Base-by-base conservation (phyloP, 2,888 invertebrate genomes). In the Actias luna region DNA sequence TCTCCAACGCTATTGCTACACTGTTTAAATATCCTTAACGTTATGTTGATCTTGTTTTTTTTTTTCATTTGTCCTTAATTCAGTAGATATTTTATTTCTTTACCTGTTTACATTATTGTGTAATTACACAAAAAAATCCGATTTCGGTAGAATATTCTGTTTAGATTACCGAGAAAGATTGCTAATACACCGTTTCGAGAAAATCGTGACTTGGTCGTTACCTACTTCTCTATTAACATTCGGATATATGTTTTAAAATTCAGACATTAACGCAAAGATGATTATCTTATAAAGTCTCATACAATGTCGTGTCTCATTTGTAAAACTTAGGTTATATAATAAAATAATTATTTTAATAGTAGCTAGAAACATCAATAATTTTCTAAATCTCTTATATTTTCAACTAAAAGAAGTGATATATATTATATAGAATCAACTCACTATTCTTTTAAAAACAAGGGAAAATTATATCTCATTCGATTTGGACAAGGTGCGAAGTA, bases 191-290 rank as follows among this genome's bases (percentile, higher is more conserved):
- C 36, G 50, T 64, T 64, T 39, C 60, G 27, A 58, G 39, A 31
- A 59, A 42, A 50, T 61, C 57, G 57, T 63, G 61, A 65, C 61
- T 59, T 63, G 29, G 35, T 60, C 33, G 46, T 58, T 39, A 46
- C 29, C 31, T 52, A 55, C 18, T 22, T 12, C 18, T 59, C 61
- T 55, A 63, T 58, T 60, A 18, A 33, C 52, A 52, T 59, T 25
- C 55, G 29, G 16, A 55, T 55, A 29, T n/a, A 8, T 1, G 55
- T 55, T 55, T 55, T 55, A 29, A 55, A 29, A 55, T 55, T 29
- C 52, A 50, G 22, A 52, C 52, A 25, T 52, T 42, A 42, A 52
- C 52, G 16, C 27, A 16, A 25, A 52, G 25, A 52, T 52, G 5
- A 27, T 52, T 27, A 52, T 52, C 52, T 25, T 22, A 52, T 14